A percentile compares a stretch with the other conserved stretches of the same genome.
Conservation (phyloP, 1,140 invertebrate genomes). For the Drosophila ananassae region DNA sequence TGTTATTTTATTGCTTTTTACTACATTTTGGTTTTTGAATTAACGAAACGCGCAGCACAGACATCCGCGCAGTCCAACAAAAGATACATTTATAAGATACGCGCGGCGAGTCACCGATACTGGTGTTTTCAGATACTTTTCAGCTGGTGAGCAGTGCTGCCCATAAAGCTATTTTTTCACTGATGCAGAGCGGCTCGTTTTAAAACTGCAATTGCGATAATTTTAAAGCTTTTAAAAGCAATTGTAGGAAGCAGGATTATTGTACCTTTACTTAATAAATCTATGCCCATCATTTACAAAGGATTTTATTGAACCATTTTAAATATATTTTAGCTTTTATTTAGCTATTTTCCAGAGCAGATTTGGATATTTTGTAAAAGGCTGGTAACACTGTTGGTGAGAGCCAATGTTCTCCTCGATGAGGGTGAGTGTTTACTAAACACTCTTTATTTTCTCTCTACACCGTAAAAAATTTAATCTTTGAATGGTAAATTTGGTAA, state of each 20-base stretch:
- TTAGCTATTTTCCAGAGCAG: background rate
- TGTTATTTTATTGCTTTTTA: background rate
- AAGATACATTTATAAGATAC: conserved; percentile 1
- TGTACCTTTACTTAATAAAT: too few species aligned
- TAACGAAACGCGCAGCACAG: conserved; percentile 11
- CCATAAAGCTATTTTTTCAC: background rate
- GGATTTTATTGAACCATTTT: too few species aligned
- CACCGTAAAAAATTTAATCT: background rate
- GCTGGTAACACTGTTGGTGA: background rate
- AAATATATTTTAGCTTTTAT: background rate
- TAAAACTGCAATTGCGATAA: background rate
- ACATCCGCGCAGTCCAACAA: conserved; percentile 1
- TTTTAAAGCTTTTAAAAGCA: too few species aligned
- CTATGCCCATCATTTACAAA: too few species aligned
- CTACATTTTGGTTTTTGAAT: conserved; percentile 31
- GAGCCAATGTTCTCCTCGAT: background rate
- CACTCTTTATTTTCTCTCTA: background rate
- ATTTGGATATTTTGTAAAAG: background rate
- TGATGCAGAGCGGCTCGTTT: background rate
- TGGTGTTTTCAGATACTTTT: background rate
- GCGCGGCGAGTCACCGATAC: background rate
- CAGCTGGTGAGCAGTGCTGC: background rate
- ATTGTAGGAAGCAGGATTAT: too few species aligned
- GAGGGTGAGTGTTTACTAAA: background rate
- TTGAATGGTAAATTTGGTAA: too few species aligned